Base-by-base conservation (phyloP, 2,113 vertebrate species). In the Cyprinodon brontotheroides region DNA sequence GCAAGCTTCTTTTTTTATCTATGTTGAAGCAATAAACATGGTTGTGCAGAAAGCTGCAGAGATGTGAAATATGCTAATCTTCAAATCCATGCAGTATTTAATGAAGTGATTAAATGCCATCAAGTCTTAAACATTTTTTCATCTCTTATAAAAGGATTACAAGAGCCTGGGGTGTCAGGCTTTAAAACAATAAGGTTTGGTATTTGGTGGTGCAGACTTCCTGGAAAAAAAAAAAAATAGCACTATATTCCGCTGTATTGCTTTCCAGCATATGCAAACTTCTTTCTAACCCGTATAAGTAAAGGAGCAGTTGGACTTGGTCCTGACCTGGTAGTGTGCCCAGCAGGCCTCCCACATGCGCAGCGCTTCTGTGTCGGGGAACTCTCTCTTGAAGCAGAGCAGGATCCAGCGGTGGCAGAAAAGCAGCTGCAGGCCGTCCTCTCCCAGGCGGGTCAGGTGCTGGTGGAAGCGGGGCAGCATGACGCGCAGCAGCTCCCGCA, bases 321-420 rank as follows among this genome's bases (percentile, higher is more conserved):
- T 60, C 70, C 87, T 77, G 69, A 98, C 97, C 97, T 99, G 97
- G 72, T 99, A 98, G 91, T 98, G 98, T 15, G 97, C 98, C 98
- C 98, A 99, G 94, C 98, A 99, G 0, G 98, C 97, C 64, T 99
- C 98, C 98, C 98, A 99, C 95, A 99, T 97, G 57, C 96, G 96
- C 91, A 99, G 83, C 0, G 97, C 98, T 89, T 99, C 98, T 0
- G 95, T 94, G 64, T 99, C 97, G 0, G 97, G 96, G 81, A 99
- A 99, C 86, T 99, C 98, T 0, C 98, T 87, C 75, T 99, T 99
- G 83, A 99, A 99, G 77, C 98, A 99, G n/a, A 99, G 96, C 69
- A 99, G 95, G 74, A 99, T 95, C 98, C 98, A 99, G 61, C 98
- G 97, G 90, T 99, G 98, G 74, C 98, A 99, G 93, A 99, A 99